Percentiles rank a stretch among this genome's conserved stretches.
phyloP scores from a whole-genome alignment of 2,888 invertebrate genomes.

The Macropis europaea region DNA sequence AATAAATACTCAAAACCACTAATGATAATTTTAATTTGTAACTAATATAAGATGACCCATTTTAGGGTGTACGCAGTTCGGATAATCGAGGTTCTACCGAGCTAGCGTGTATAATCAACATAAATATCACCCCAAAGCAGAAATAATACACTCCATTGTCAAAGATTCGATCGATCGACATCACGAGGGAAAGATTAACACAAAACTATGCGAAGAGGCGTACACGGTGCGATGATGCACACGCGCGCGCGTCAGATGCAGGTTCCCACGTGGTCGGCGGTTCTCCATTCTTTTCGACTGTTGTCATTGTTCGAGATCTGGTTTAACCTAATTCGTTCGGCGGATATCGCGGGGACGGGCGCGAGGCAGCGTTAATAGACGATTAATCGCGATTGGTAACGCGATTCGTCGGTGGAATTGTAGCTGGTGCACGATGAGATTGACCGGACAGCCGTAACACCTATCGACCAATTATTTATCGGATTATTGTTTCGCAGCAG shows the following conservation, averaged over 20 bases:
- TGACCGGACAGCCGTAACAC: conserved; percentile 36
- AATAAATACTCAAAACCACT: too few species aligned
- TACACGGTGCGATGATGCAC: neutral
- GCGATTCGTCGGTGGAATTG: conserved; percentile 33
- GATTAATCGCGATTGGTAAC: conserved; percentile 32
- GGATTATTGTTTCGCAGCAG: conserved; percentile 53
- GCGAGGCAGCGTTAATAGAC: conserved; percentile 21
- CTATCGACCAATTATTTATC: conserved; percentile 51
- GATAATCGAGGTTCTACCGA: too few species aligned
- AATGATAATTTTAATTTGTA: too few species aligned
- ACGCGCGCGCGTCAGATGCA: conserved; percentile 32
- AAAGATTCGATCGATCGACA: conserved; percentile 24
- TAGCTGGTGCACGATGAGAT: conserved; percentile 14
- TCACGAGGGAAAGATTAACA: too few species aligned
- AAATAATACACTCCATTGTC: neutral
- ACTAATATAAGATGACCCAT: too few species aligned
- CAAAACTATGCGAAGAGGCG: neutral
- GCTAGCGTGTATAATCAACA: too few species aligned
- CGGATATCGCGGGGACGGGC: conserved; percentile 11
- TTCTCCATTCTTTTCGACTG: conserved; percentile 29
- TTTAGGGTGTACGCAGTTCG: too few species aligned
- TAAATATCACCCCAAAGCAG: too few species aligned
- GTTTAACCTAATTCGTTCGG: conserved; percentile 35
- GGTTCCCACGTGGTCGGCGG: conserved; percentile 25
- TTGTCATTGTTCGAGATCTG: conserved; percentile 17